Evolutionary conservation across 2,888 invertebrate genomes (phyloP), one percentile per base, ranked within the genome.

Genomic region (Acronicta psi): DNA sequence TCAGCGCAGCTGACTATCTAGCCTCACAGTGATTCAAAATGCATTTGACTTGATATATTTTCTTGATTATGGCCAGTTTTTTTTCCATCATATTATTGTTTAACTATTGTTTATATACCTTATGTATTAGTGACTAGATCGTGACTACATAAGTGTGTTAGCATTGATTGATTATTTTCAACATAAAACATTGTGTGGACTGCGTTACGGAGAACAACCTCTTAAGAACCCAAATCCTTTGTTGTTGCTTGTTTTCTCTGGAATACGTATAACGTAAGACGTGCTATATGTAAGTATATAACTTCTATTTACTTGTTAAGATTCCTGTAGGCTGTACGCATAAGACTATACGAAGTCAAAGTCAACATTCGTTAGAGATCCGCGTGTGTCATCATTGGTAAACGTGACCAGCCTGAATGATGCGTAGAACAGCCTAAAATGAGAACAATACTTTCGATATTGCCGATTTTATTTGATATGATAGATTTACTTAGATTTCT

Each of bases 331-430:
- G 50, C 46, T 50, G 67, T 58, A 64, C 74, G 64, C 69, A 65
- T 65, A 73, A 66, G 51, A 69, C 57, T 59, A 62, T 60, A 60
- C 55, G 73, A 74, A 84, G 81, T 79, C 82, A 86, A 83, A 81
- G 87, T 82, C 85, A 90, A 91, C 88, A 91, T 92, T 92, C 90
- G 92, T 92, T 91, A 91, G 85, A 75, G 85, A 81, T 83, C 79
- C 79, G 78, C 77, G 78, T 83, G 80, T 80, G 84, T 88, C 86
- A 85, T 90, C 90, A 87, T 87, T 87, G 85, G 81, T 77, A 86
- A 81, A 90, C 92, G 92, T 92, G 92, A 91, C 86, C 69, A 53
- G 89, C 67, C 56, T 85, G 46, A 41, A 54, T 54, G 65, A 81
- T 82, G 65, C 59, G 62, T 59, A 64, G 16, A 59, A 63, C 18